A percentile compares a stretch with the other conserved stretches of the same genome.
phyloP scores from a whole-genome alignment of 1,140 invertebrate species.

The Neotoxoptera formosana region DNA sequence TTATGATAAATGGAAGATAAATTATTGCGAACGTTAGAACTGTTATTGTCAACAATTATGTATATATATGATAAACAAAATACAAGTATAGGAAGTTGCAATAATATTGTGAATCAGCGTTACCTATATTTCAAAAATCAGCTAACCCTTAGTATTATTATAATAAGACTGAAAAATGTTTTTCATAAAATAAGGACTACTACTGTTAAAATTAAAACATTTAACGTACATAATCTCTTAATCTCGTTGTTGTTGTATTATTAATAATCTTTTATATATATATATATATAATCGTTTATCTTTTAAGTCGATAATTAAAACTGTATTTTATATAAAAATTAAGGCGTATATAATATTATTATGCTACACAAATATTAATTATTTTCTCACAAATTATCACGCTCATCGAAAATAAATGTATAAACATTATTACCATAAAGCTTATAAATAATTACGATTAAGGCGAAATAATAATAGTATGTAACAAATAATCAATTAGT shows the following conservation, averaged over 20 bases:
- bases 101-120: background rate
- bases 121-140: background rate
- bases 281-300: background rate
- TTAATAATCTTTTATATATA: background rate
- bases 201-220: background rate
- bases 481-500: background rate
- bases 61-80: background rate
- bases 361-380: background rate
- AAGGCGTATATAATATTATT: background rate
- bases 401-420: background rate
- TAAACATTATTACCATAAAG: background rate
- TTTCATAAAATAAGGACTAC: background rate
- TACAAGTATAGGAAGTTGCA: background rate
- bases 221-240: background rate
- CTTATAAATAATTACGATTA: background rate
- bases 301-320: background rate
- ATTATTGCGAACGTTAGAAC: slow-evolving; percentile 11
- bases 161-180: background rate
- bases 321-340: background rate
- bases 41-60: slow-evolving; percentile 1
- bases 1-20: slow-evolving; percentile 46
- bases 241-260: background rate
- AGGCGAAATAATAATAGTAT: background rate
- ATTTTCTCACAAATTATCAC: background rate
- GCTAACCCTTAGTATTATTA: background rate